Evolutionary conservation across 2,113 vertebrate species (phyloP), one percentile per base, ranked within the genome.

Genomic region (Xenotilapia caudafasciata): DNA sequence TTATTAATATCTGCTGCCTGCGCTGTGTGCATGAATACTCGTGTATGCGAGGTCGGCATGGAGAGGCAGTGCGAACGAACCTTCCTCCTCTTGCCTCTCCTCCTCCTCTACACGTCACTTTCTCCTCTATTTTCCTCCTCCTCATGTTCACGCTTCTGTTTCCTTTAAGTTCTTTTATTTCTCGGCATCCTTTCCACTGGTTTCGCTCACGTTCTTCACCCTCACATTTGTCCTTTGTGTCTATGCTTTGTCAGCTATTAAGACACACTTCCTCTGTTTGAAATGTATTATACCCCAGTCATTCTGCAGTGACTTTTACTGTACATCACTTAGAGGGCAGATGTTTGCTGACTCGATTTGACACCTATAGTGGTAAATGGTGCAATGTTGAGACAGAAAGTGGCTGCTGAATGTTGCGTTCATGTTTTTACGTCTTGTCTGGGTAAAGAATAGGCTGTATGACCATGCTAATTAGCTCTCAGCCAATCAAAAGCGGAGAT

Each of bases 1-100:
- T 95, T 96, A 96, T 96, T 96, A 96, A 96, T 95, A 96, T 94
- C 95, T 92, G 90, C 90, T 92, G 93, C 92, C 88, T 94, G 92
- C 84, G 38, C 92, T 77, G 82, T 83, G 89, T 53, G 87, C 82
- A 81, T 91, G 86, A 86, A 70, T 86, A 56, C 88, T 83, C 87
- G 90, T 89, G 87, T 87, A 81, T 87, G 90, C 73, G 51, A 89
- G 92, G 91, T 92, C 84, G 84, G 49, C 86, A 87, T 51, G 82
- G 90, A 93, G 91, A 92, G 88, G 87, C 93, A 83, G 85, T 15
- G 87, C 70, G 85, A 93, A 88, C 90, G 55, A 86, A 83, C 87
- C 83, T 56, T 81, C 92, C 81, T 89, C 79, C 65, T 90, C 80
- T 21, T 56, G 38, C 81, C 56, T 62, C 73, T 88, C 87, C 83